Percentiles rank a stretch among this genome's conserved stretches.
phyloP scores from a whole-genome alignment of 2,888 invertebrate species.

The Microctonus hyperodae region DNA sequence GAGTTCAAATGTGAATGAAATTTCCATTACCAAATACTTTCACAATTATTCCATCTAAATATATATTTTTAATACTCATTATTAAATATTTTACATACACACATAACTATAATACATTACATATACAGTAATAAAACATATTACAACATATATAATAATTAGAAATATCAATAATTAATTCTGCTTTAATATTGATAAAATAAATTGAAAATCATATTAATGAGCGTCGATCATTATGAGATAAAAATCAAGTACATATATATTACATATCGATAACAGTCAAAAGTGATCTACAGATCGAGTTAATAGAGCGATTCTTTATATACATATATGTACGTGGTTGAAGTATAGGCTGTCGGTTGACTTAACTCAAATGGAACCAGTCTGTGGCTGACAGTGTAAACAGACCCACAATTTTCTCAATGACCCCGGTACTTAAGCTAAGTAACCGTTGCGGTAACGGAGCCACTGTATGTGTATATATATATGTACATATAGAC shows the following conservation, averaged over 20 bases:
- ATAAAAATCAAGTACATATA: too few relatives aligned
- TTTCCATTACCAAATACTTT: not conserved
- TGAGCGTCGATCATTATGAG: too few relatives aligned
- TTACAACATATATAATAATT: too few relatives aligned
- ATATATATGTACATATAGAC: conserved; percentile 33
- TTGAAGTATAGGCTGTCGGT: conserved; percentile 61
- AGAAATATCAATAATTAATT: too few relatives aligned
- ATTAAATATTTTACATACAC: too few relatives aligned
- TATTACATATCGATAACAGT: too few relatives aligned
- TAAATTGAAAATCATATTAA: too few relatives aligned
- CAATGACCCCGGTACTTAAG: conserved; percentile 58
- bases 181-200: too few relatives aligned
- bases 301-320: conserved; percentile 57
- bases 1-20: not conserved
- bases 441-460: conserved; percentile 57
- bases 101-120: too few relatives aligned
- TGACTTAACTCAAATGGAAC: conserved; percentile 57
- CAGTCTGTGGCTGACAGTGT: conserved; percentile 61
- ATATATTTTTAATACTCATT: too few relatives aligned
- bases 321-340: conserved; percentile 18
- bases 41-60: not conserved
- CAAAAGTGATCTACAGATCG: not conserved
- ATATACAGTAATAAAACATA: too few relatives aligned
- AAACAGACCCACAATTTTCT: conserved; percentile 63
- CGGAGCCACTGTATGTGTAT: conserved; percentile 41